Conservation (phyloP, 2,888 invertebrate genomes). For the Lasius fuliginosus region DNA sequence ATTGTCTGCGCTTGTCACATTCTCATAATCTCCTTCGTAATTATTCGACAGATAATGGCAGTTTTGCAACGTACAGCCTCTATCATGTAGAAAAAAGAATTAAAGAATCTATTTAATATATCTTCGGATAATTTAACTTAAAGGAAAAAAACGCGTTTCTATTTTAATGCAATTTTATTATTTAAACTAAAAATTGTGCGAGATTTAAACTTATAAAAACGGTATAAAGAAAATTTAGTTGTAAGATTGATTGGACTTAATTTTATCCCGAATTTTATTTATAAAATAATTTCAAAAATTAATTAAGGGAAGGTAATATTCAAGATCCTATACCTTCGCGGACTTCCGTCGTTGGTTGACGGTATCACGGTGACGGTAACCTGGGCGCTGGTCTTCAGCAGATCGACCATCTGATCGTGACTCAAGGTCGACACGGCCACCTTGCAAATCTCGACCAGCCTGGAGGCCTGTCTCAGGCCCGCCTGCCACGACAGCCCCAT, state of each 20-base stretch:
- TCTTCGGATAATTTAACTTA: not conserved
- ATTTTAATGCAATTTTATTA: not conserved
- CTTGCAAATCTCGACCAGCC: slow-evolving; percentile 96
- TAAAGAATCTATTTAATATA: slow-evolving; percentile 7
- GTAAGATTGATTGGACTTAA: not conserved
- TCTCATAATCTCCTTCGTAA: slow-evolving; percentile 91
- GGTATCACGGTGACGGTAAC: slow-evolving; percentile 95
- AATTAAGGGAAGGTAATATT: not conserved
- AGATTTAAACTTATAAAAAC: not conserved
- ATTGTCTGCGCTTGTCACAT: slow-evolving; percentile 88
- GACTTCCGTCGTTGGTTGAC: slow-evolving; percentile 90
- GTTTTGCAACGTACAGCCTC: slow-evolving; percentile 89
- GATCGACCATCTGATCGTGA: slow-evolving; percentile 97
- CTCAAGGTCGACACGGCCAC: slow-evolving; percentile 95
- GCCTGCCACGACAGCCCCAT: slow-evolving; percentile 91
- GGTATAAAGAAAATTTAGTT: not conserved
- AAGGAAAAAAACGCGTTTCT: not conserved
- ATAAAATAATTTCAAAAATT: not conserved
- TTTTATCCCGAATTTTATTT: not conserved
- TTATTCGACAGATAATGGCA: slow-evolving; percentile 89
- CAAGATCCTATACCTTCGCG: slow-evolving; percentile 87
- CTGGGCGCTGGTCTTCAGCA: slow-evolving; percentile 95
- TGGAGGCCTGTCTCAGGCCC: slow-evolving; percentile 95
- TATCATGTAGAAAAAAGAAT: slow-evolving; percentile 69
- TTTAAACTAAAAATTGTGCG: not conserved